Evolutionary conservation across 2,797 vertebrate species (phyloP), one percentile per base, ranked within the genome.

Genomic region (Rallus crepitans): DNA sequence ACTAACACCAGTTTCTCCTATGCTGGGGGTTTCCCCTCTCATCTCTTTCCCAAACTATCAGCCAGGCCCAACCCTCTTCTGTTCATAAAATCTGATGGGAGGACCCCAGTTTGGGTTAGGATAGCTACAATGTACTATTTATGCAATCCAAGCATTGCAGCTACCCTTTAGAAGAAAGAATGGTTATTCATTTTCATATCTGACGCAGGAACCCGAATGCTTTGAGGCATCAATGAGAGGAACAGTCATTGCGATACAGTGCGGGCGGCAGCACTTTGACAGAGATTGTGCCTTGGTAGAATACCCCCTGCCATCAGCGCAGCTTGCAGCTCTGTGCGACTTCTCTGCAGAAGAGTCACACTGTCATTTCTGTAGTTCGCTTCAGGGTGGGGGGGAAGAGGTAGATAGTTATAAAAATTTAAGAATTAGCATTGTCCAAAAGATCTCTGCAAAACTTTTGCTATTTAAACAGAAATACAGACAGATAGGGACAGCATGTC

Each of bases 11-110:
- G 87, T 91, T 93, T 75, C 79, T 90, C 82, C 84, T 3, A 3
- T 75, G 37, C 75, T 94, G 82, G 68, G 95, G 94, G 68, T 91
- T 96, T 87, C 82, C 94, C 90, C 50, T 92, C 77, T 93, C 90
- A 80, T 93, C 71, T 80, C 27, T 68, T 92, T 92, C 57, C 60
- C 75, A 91, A 95, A 82, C 92, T 93, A 90, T 87, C 88, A 85
- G 39, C 31, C 82, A 87, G 64, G 60, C 30, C 39, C 57, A 87
- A 37, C 35, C 31, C 64, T 82, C 45, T 80, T 87, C 71, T 89
- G 39, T 71, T 89, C 78, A 71, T 64, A 47, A 91, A 75, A 89
- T 55, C 57, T 5, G 8, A 55, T 0, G 2, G 33, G 37, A 80
- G 66, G 71, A 18, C 20, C 78, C 9, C 55, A 55, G 3, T 13